phyloP scores from a whole-genome alignment of 2,113 vertebrate species.

The Enhydra lutris region DNA sequence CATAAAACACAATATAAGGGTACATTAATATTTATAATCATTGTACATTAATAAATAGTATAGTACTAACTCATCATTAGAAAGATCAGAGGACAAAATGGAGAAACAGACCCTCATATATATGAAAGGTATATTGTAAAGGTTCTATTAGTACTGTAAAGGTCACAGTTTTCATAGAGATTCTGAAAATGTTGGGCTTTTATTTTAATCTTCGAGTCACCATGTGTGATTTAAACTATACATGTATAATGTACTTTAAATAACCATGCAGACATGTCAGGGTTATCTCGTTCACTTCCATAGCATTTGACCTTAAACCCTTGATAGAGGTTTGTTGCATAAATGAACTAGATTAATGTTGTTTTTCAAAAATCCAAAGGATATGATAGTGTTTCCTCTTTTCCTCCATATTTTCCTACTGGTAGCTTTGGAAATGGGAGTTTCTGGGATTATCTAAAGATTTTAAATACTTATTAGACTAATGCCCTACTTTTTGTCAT shows the following conservation, averaged over 20 bases:
- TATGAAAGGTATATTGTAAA: background rate
- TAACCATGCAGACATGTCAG: background rate
- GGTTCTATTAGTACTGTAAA: background rate
- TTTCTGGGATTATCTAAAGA: background rate
- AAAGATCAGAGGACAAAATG: background rate
- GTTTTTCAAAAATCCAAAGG: background rate
- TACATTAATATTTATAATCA: background rate
- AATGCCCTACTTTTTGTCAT: background rate
- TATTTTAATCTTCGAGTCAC: background rate
- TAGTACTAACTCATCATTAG: background rate
- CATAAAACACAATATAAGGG: background rate
- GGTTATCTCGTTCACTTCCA: background rate
- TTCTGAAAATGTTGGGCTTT: background rate
- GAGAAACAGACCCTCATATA: background rate
- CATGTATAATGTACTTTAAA: background rate
- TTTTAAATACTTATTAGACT: background rate
- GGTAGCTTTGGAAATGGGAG: background rate
- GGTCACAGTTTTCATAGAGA: background rate
- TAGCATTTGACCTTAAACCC: constrained; percentile 12
- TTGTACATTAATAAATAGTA: background rate
- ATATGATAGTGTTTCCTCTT: background rate
- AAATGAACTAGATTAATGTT: background rate
- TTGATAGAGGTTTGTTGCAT: background rate
- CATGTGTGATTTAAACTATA: background rate
- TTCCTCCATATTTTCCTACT: background rate